phyloP scores from a whole-genome alignment of 2,797 vertebrate genomes.

The Brachyrhaphis roseni region DNA sequence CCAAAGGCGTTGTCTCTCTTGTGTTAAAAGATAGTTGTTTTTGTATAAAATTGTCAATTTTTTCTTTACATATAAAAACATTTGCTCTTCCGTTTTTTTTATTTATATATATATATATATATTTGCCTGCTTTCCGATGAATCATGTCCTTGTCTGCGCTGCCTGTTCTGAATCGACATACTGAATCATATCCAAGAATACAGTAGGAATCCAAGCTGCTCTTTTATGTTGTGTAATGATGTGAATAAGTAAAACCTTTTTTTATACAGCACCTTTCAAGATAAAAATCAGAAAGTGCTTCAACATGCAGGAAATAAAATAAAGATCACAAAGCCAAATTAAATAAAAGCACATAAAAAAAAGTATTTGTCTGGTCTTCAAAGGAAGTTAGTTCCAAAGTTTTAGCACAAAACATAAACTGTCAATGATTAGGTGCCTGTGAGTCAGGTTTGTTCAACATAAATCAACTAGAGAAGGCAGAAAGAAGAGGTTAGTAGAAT shows the following conservation, averaged over 20 bases:
- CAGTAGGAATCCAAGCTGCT: conserved; percentile 40
- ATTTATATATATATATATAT: too few relatives aligned
- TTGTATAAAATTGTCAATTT: not conserved
- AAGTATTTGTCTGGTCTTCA: too few relatives aligned
- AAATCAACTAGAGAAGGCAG: not conserved
- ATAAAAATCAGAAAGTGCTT: too few relatives aligned
- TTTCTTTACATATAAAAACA: not conserved
- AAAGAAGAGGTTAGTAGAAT: not conserved
- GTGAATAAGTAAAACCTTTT: conserved; percentile 10
- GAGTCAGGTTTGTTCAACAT: not conserved
- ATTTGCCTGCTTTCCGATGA: not conserved
- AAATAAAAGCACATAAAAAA: too few relatives aligned
- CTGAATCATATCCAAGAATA: conserved; percentile 47
- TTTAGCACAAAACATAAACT: not conserved
- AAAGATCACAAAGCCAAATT: too few relatives aligned
- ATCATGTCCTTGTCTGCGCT: not conserved
- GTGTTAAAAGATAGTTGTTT: not conserved
- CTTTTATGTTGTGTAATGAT: conserved; percentile 46
- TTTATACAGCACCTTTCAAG: too few relatives aligned
- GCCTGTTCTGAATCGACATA: conserved; percentile 27
- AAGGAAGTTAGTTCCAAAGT: too few relatives aligned
- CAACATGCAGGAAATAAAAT: too few relatives aligned
- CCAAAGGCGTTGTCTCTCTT: not conserved
- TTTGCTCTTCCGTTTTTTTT: not conserved
- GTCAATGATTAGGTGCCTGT: not conserved